Percentiles rank a stretch among this genome's conserved stretches.
phyloP scores from a whole-genome alignment of 1,140 invertebrate species.

The Mizuhopecten yessoensis region DNA sequence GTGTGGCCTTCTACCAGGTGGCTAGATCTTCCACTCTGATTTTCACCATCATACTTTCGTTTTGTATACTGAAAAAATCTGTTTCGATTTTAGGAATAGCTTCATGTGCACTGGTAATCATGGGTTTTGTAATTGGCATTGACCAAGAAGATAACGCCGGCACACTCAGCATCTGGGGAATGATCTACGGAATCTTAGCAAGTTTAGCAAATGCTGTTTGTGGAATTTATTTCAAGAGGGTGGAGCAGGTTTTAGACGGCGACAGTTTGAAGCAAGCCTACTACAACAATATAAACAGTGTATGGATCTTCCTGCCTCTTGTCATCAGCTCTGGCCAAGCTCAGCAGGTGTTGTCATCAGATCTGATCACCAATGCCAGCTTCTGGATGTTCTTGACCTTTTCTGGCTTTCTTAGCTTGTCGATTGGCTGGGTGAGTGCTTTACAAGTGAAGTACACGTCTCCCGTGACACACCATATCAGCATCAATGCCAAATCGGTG shows the following conservation, averaged over 20 bases:
- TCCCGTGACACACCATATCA: constrained; percentile 82
- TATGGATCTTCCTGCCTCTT: constrained; percentile 77
- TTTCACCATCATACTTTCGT: constrained; percentile 80
- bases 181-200: constrained; percentile 79
- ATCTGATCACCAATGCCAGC: constrained; percentile 54
- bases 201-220: constrained; percentile 80
- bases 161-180: constrained; percentile 77
- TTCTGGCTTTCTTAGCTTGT: constrained; percentile 78
- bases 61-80: constrained; percentile 71
- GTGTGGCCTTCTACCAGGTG: constrained; percentile 82
- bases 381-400: constrained; percentile 76
- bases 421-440: constrained; percentile 81
- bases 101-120: constrained; percentile 78
- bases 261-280: constrained; percentile 77
- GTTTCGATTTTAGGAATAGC: constrained; percentile 69
- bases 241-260: constrained; percentile 69
- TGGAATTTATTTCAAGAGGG: constrained; percentile 80
- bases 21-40: constrained; percentile 82
- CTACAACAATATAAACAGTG: constrained; percentile 79
- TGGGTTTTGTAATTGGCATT: constrained; percentile 80
- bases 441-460: constrained; percentile 82
- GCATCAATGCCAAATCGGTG: constrained; percentile 82
- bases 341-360: constrained; percentile 62
- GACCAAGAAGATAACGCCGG: constrained; percentile 80
- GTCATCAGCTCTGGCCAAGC: constrained; percentile 76